Evolutionary conservation across 2,888 invertebrate species (phyloP), one percentile per base, ranked within the genome.

Genomic region (Diachrysia chrysitis): DNA sequence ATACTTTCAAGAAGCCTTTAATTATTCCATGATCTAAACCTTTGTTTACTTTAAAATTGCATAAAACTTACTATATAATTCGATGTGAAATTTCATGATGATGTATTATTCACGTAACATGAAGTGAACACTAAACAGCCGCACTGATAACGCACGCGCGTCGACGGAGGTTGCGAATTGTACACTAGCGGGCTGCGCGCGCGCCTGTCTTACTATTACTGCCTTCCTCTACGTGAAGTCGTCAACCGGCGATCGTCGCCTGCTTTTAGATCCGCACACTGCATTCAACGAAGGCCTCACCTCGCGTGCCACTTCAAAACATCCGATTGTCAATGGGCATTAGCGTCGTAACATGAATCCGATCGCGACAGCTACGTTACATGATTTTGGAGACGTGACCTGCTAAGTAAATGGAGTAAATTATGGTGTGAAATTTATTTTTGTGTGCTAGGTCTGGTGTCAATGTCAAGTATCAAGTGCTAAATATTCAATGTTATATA

Each of bases 71-170:
- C 94, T 94, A 71, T 94, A 93, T 66, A 89, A 17, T 88, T 93
- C 92, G 46, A 94, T 85, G 69, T 92, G 89, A 71, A 94, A 84
- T 85, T 92, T 94, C 94, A 95, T 95, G 80, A 86, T 92, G 82
- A 76, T 73, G 65, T 75, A 73, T 73, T 71, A 69, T 73, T 64
- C 83, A 86, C 83, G 79, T 73, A 74, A 79, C 87, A 87, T 85
- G 78, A 73, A 85, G 83, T 84, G 81, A 86, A 83, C 87, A 92
- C 90, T 83, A 83, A 78, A 82, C 82, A 76, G 78, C 78, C 82
- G 80, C 81, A 81, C 81, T 71, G 35, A 63, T 68, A 68, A 78
- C 83, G 83, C 79, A 81, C 76, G 83, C 87, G 84, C 83, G 82
- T 79, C 76, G 72, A 70, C 76, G 69, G 77, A 79, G 76, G 68